These are phyloP conservation scores for Apodemia zela DNA, from an alignment of 2,888 invertebrate species.

Conservation along the genomic window DNA sequence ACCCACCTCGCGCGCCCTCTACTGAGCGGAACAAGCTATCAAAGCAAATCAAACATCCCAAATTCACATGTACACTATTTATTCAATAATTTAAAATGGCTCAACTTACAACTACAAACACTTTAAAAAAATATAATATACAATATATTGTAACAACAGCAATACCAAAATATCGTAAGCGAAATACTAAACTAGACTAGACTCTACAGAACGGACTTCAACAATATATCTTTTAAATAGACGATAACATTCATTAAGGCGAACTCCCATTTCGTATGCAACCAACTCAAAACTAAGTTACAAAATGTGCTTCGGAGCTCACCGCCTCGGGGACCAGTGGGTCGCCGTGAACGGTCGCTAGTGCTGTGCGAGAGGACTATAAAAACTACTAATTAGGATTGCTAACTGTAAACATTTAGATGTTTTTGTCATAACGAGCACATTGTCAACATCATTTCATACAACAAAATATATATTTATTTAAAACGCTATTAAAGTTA, in stretches of 20 bases:
- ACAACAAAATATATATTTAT: background rate
- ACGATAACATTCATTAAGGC: background rate
- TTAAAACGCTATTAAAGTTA: background rate
- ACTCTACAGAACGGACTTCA: background rate
- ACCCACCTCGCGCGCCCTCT: background rate
- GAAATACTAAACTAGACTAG: background rate
- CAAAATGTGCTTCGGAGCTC: no score
- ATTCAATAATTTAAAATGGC: slow-evolving; percentile 4
- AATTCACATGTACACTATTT: background rate
- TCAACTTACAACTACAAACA: slow-evolving; percentile 5
- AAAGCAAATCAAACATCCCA: slow-evolving; percentile 10
- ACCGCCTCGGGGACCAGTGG: no score
- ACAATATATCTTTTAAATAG: slow-evolving; percentile 1
- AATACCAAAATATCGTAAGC: slow-evolving; percentile 1
- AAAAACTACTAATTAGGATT: background rate
- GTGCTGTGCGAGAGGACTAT: no score
- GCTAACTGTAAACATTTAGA: background rate
- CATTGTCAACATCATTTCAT: background rate
- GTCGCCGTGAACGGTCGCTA: no score
- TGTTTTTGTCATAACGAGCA: background rate
- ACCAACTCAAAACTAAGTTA: no score
- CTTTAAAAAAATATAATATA: slow-evolving; percentile 8
- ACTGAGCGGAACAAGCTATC: slow-evolving; percentile 7
- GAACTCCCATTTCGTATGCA: background rate
- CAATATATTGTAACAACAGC: slow-evolving; percentile 6